Base-by-base conservation (phyloP, 2,888 invertebrate species). In the Romanomermis culicivorax region DNA sequence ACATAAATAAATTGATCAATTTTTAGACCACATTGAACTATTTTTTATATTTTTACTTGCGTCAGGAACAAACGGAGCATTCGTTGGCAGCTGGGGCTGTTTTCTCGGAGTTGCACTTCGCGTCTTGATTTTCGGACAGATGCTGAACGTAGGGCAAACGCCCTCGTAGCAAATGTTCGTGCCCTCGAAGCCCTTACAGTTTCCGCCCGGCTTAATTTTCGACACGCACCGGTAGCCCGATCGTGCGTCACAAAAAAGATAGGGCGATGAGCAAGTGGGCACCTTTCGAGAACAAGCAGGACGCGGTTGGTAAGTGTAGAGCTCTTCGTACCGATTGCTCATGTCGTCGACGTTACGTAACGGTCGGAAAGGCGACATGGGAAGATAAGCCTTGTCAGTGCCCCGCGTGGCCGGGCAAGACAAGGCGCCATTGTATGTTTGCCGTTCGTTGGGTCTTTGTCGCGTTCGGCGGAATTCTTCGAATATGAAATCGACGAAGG, bases 401-500 rank as follows among this genome's bases (percentile, higher is more conserved):
- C n/a, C n/a, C n/a, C n/a, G n/a, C n/a, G 48, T 20, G 2, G 57
- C 55, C 27, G 55, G 55, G 2, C 55, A 24, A 2, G 29, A 43
- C n/a, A n/a, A n/a, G n/a, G n/a, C n/a, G n/a, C n/a, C n/a, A n/a
- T n/a, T n/a, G n/a, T n/a, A n/a, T n/a, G n/a, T n/a, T 30, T 52
- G 53, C 26, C 55, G 17, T 7, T 29, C 23, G 14, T 24, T 42
- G 17, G 25, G 56, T 11, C 55, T 58, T 55, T 62, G 63, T 42
- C 57, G 58, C 25, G 58, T 59, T 52, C 64, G 63, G 17, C 66
- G 50, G 60, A 62, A 66, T 45, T 62, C 59, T 55, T 70, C 70
- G 63, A 68, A 70, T 2, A 68, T 59, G 50, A 63, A 62, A 59
- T 70, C 70, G 30, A 69, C 62, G 61, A 68, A 69, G 2, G 63